phyloP scores from a whole-genome alignment of 2,113 vertebrate species.

The Indri indri region DNA sequence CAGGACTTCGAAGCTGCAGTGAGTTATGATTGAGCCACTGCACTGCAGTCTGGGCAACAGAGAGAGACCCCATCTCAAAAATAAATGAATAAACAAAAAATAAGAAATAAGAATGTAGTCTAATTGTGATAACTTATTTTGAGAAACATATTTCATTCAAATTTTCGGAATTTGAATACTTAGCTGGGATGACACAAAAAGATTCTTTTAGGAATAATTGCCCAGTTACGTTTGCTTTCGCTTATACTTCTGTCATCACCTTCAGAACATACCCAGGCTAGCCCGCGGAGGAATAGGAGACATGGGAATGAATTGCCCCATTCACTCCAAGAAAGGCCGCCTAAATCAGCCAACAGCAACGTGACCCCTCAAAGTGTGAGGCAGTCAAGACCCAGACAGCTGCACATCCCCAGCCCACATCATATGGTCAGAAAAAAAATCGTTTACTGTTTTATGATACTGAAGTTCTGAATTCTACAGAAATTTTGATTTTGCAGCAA shows the following conservation, averaged over 20 bases:
- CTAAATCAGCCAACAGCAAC: background rate
- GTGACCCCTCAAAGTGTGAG: background rate
- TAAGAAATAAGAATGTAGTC: background rate
- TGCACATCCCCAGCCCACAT: accelerated
- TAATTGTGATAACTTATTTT: background rate
- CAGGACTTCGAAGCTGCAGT: too few relatives aligned
- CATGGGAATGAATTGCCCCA: background rate
- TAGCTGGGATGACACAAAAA: background rate
- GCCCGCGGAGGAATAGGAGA: background rate
- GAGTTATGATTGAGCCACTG: too few relatives aligned
- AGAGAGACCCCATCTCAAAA: too few relatives aligned
- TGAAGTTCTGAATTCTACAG: background rate
- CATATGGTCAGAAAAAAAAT: background rate
- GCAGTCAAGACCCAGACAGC: background rate
- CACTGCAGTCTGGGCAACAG: too few relatives aligned
- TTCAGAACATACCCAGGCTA: background rate
- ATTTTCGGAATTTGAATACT: background rate
- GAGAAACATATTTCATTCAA: background rate
- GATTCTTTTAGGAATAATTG: background rate
- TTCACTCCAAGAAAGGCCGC: background rate
- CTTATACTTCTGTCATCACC: background rate
- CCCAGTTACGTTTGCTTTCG: background rate
- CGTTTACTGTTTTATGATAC: background rate
- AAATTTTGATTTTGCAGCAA: background rate
- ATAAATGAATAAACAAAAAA: too few relatives aligned